A percentile compares a stretch with the other conserved stretches of the same genome.
phyloP scores from a whole-genome alignment of 1,140 invertebrate species.

The Sycobia sp. region DNA sequence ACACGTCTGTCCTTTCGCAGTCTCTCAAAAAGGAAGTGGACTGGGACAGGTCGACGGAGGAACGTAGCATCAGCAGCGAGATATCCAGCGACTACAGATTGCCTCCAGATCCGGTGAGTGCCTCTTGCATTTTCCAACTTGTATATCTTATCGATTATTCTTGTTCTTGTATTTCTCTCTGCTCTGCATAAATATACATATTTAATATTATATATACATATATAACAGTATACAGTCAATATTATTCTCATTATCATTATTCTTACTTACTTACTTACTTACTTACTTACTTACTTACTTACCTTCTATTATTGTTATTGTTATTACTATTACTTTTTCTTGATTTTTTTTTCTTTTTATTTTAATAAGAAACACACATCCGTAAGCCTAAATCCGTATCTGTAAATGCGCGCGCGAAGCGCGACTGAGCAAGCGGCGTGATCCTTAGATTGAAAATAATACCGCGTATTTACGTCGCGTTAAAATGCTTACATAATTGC shows the following conservation, averaged over 20 bases:
- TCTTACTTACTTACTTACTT: no score
- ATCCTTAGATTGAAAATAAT: constrained; percentile 48
- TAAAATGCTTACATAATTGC: constrained; percentile 32
- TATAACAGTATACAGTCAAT: constrained; percentile 29
- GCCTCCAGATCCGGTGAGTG: constrained; percentile 82
- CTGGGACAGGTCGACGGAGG: constrained; percentile 77
- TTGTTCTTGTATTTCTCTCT: constrained; percentile 56
- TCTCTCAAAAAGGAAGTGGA: constrained; percentile 87
- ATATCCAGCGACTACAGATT: constrained; percentile 78
- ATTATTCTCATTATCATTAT: constrained; percentile 34
- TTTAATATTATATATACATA: constrained; percentile 39
- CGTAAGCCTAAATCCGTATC: constrained; percentile 45
- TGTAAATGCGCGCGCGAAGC: constrained; percentile 46
- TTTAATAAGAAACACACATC: no score
- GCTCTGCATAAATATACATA: constrained; percentile 56
- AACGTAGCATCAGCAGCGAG: constrained; percentile 74
- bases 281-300: no score
- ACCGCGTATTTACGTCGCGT: constrained; percentile 30
- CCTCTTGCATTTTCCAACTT: constrained; percentile 44
- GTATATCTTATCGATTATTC: constrained; percentile 54
- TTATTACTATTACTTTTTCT: no score
- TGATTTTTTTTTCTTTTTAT: no score
- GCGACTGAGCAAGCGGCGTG: constrained; percentile 33
- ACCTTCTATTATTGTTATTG: no score
- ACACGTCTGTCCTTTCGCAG: constrained; percentile 59